These are phyloP conservation scores for Ahaetulla prasina DNA, from an alignment of 2,113 vertebrate genomes.

Conservation along the genomic window DNA sequence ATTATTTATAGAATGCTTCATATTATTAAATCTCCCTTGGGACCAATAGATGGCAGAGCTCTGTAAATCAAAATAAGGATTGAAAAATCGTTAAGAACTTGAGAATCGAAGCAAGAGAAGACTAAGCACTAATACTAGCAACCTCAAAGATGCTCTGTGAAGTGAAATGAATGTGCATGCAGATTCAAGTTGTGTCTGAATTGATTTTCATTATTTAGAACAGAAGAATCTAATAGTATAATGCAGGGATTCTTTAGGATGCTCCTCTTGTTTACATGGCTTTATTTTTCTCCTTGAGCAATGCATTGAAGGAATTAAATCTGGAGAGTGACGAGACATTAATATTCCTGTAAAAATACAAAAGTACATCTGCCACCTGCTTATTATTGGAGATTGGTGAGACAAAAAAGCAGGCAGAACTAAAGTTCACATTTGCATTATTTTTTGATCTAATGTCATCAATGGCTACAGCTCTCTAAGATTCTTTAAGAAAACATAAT, in stretches of 20 bases:
- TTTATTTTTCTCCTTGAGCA: background rate
- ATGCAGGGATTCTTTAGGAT: background rate
- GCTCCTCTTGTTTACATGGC: background rate
- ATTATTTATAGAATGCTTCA: background rate
- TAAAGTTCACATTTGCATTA: background rate
- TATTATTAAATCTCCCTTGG: background rate
- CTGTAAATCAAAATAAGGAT: background rate
- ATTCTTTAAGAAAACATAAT: background rate
- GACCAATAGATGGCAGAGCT: background rate
- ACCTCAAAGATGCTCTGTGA: background rate
- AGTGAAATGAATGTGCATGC: background rate
- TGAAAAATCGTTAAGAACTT: background rate
- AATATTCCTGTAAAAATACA: background rate
- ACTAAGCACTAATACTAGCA: background rate
- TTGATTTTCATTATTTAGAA: background rate
- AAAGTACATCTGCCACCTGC: background rate
- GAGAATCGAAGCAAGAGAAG: background rate
- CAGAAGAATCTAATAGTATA: background rate
- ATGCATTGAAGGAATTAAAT: background rate
- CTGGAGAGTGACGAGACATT: background rate
- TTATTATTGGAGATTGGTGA: background rate
- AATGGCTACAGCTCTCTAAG: background rate
- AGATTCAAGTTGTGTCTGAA: background rate
- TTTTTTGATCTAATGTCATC: background rate
- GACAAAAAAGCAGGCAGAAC: background rate